Conservation (phyloP, 2,888 invertebrate species). For the Melinopterus prodromus region DNA sequence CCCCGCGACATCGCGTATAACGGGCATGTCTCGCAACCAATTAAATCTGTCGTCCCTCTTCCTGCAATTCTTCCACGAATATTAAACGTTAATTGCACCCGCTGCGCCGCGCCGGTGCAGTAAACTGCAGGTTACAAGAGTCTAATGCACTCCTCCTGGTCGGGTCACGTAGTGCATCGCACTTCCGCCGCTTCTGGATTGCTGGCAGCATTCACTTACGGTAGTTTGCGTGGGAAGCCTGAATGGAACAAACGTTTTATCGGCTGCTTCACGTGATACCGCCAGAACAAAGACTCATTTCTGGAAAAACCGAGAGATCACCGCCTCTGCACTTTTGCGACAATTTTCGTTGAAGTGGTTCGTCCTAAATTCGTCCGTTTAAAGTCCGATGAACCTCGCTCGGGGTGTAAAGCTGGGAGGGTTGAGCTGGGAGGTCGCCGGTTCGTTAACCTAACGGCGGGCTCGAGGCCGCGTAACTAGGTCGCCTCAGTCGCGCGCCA, state of each 20-base stretch:
- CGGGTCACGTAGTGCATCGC: constrained; percentile 44
- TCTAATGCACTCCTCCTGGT: constrained; percentile 39
- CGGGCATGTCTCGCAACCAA: not conserved
- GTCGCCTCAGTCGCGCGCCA: constrained; percentile 43
- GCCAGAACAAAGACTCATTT: not conserved
- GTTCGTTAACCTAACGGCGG: constrained; percentile 45
- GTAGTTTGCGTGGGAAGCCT: constrained; percentile 44
- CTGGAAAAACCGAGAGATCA: not conserved
- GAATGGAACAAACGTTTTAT: constrained; percentile 21
- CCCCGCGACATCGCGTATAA: not conserved
- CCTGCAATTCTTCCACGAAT: not conserved
- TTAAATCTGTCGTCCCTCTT: not conserved
- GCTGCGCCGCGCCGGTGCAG: constrained; percentile 29
- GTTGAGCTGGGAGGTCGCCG: constrained; percentile 40
- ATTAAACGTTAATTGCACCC: constrained; percentile 4
- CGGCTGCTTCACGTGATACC: not conserved
- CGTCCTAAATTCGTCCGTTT: not conserved
- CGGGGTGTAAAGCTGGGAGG: constrained; percentile 9
- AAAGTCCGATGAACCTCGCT: constrained; percentile 20
- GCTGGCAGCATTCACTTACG: constrained; percentile 37
- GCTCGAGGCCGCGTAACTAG: constrained; percentile 45
- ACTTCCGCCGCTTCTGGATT: constrained; percentile 44
- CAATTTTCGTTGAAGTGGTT: not conserved
- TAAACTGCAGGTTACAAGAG: constrained; percentile 39
- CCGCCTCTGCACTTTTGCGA: not conserved